Evolutionary conservation across 2,113 vertebrate species (phyloP), one percentile per base, ranked within the genome.

Genomic region (Notiomystis cincta): DNA sequence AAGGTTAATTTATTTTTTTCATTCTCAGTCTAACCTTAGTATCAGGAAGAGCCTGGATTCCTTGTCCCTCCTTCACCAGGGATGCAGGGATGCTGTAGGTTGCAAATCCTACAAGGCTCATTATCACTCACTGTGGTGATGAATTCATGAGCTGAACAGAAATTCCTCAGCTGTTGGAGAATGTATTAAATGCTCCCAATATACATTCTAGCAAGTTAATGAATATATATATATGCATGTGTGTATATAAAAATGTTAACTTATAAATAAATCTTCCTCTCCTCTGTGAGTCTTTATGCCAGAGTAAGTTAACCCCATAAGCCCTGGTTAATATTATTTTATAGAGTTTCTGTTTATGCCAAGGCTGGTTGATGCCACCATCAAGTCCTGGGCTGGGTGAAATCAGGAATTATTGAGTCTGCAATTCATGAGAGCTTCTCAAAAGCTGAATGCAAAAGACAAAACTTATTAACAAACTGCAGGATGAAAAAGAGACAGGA

Each of bases 121-220:
- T 91, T 94, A 94, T 79, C 89, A 27, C 84, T 80, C 89, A 54
- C 77, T 61, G 69, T 67, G 67, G 64, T 78, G 75, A 83, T 83
- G 92, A 61, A 81, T 87, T 91, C 7, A 0, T 87, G 84, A 87
- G 61, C 73, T 53, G 89, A 93, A 71, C 61, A 79, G 81, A 95
- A 91, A 95, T 93, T 94, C 76, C 84, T 96, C 82, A 87, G 80
- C 83, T 69, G 60, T 65, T 89, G 81, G 87, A 71, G 77, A 64
- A 85, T 61, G 44, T 54, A 93, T 96, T 96, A 91, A 87, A 93
- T 47, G 73, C 8, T 93, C 65, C 73, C 70, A 64, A 22, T 91
- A 91, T 84, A 89, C 8, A 82, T 89, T 82, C 70, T 27, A 85
- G 57, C 48, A 80, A 91, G 70, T 72, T 92, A 96, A 95, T 94